These are phyloP conservation scores for Bufotes viridis DNA, from an alignment of 2,797 vertebrate species.

Conservation along the genomic window DNA sequence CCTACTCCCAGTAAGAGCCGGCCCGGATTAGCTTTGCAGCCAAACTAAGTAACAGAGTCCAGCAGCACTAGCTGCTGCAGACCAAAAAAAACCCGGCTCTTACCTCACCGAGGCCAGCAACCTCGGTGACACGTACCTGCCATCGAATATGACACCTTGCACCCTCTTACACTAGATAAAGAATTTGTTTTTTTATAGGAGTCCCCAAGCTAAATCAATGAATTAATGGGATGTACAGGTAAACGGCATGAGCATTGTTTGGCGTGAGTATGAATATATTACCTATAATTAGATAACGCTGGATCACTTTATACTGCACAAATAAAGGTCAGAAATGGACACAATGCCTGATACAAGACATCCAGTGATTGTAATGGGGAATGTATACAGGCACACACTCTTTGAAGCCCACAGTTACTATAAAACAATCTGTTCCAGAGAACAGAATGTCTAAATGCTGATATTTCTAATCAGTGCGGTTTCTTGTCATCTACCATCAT, in stretches of 20 bases:
- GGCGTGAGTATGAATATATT: neutral
- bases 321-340: slow-evolving; percentile 36
- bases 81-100: too few relatives aligned
- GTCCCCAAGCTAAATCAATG: neutral
- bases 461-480: slow-evolving; percentile 13
- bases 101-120: too few relatives aligned
- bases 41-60: too few relatives aligned
- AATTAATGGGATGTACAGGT: neutral
- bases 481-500: slow-evolving; percentile 34
- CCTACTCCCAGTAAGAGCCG: too few relatives aligned
- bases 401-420: slow-evolving; percentile 32
- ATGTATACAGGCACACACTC: slow-evolving; percentile 25
- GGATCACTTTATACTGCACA: neutral
- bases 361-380: slow-evolving; percentile 32
- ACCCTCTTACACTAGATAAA: too few relatives aligned
- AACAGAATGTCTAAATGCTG: slow-evolving; percentile 34
- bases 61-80: too few relatives aligned
- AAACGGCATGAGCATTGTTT: neutral
- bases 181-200: neutral
- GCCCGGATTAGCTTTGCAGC: too few relatives aligned
- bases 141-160: too few relatives aligned
- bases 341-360: slow-evolving; percentile 31
- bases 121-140: too few relatives aligned
- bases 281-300: neutral
- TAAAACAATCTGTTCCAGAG: slow-evolving; percentile 40